phyloP scores from a whole-genome alignment of 2,888 invertebrate genomes.

The Hipparchia semele region DNA sequence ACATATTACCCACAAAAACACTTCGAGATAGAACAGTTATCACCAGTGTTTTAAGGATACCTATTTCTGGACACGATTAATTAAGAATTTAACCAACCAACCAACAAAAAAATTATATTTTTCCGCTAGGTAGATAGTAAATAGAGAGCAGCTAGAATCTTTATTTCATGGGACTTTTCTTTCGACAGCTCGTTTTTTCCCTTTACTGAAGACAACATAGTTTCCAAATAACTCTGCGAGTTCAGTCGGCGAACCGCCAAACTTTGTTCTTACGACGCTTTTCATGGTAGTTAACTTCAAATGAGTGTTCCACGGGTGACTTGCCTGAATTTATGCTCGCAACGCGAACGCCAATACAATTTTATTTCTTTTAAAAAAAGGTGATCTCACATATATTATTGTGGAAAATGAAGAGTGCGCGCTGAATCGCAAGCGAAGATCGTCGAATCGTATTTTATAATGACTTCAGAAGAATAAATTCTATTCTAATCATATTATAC shows the following conservation, averaged over 20 bases:
- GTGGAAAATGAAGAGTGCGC: not conserved
- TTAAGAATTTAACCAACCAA: no score
- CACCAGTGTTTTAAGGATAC: no score
- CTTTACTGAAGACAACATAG: constrained; percentile 41
- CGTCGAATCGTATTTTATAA: not conserved
- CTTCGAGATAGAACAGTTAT: no score
- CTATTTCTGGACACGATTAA: no score
- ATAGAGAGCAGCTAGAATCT: not conserved
- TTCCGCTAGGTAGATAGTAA: no score
- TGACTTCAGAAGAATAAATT: not conserved
- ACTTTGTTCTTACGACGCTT: constrained; percentile 60
- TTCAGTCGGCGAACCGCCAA: constrained; percentile 52
- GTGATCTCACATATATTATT: not conserved
- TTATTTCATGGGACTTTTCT: not conserved
- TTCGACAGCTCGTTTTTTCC: constrained; percentile 35
- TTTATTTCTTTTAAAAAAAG: constrained; percentile 43
- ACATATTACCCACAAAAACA: no score
- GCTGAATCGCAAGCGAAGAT: not conserved
- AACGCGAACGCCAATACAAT: constrained; percentile 43
- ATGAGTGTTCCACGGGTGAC: constrained; percentile 64
- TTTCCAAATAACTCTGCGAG: constrained; percentile 45
- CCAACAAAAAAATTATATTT: not conserved
- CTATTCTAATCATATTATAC: not conserved
- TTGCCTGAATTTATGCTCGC: constrained; percentile 55
- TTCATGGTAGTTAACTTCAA: constrained; percentile 61